Evolutionary conservation across 2,113 vertebrate species (phyloP).

Genomic region (Vombatus ursinus): DNA sequence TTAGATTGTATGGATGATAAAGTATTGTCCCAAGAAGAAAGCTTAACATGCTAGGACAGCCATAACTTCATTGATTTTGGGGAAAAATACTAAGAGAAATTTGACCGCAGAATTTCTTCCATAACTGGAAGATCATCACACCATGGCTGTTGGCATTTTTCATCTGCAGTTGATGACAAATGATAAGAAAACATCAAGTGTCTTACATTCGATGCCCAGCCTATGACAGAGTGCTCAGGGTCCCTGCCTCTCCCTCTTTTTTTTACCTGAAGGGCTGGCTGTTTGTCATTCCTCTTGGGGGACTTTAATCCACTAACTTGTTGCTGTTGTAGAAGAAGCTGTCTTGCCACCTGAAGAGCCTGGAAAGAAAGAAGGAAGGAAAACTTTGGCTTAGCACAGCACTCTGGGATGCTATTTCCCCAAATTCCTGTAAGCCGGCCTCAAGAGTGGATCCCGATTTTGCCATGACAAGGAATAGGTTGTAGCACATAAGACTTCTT

Average conservation of each 20-base stretch:
- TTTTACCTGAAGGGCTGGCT: conserved; percentile 92
- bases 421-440: background rate
- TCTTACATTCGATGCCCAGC: background rate
- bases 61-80: background rate
- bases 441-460: background rate
- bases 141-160: background rate
- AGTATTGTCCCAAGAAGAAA: background rate
- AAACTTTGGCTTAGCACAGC: background rate
- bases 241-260: background rate
- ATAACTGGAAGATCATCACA: background rate
- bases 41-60: background rate
- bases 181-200: background rate
- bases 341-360: conserved; percentile 96
- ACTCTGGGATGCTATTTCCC: background rate
- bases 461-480: conserved; percentile 35
- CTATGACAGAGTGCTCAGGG: background rate
- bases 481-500: conserved; percentile 23
- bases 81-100: background rate
- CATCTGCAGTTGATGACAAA: background rate
- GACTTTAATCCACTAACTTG: conserved; percentile 91
- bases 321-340: conserved; percentile 95
- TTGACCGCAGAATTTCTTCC: background rate
- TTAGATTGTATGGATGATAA: background rate
- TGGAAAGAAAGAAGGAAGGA: conserved; percentile 79
- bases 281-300: conserved; percentile 95